Evolutionary conservation across 2,888 invertebrate species (phyloP), one percentile per base, ranked within the genome.

Genomic region (Muschampia plurimacula): DNA sequence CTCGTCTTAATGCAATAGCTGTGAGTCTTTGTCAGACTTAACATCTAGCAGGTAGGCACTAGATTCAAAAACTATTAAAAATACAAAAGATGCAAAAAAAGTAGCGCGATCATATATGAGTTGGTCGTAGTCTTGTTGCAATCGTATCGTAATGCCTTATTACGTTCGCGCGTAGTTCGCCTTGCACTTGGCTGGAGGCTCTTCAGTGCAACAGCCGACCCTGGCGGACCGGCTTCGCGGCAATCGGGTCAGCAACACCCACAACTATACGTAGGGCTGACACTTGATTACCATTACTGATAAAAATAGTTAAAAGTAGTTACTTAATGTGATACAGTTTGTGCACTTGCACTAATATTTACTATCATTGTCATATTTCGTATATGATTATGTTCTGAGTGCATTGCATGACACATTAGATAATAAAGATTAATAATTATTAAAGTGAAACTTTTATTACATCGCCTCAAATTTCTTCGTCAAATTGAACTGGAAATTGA

Each of bases 181-280:
- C 88, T 89, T 89, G 89, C 90, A 85, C 89, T 89, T 90, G 89
- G 84, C 76, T 77, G 52, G 71, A 74, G 79, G 86, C 76, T 91
- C 91, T 89, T 89, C 89, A 90, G 90, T 86, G 87, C 91, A 90
- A 90, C 84, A 90, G 84, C 87, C 89, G 85, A 72, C 85, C 83
- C 78, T 82, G 85, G 77, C 76, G 68, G 76, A 76, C 79, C 80
- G 77, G 80, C 81, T 78, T 9, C 6, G 69, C 60, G 52, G 63
- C 73, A 74, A 72, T 70, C 69, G 73, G 69, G 72, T 74, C 73
- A 72, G 39, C 72, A 64, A 74, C 72, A 63, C 67, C 67, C 55
- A 60, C 60, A 3, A n/a, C 13, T 55, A 22, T 28, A 13, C 15
- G 15, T 32, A 68, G 68, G 68, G 68, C 15, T 68, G 60, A 44